A percentile compares a stretch with the other conserved stretches of the same genome.
phyloP scores from a whole-genome alignment of 2,888 invertebrate genomes.

The Laothoe populi region DNA sequence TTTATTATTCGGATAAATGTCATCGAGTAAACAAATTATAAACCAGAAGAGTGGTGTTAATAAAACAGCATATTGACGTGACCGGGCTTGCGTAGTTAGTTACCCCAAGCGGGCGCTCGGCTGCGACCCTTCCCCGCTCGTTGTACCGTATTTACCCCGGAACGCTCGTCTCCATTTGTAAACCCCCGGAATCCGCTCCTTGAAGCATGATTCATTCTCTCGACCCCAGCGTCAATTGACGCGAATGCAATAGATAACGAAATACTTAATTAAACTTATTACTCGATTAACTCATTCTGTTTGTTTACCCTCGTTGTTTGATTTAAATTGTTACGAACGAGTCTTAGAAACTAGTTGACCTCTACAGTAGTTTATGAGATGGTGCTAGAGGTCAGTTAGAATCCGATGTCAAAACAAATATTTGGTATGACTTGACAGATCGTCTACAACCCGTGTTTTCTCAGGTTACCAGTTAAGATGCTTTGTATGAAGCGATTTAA shows the following conservation, averaged over 20 bases:
- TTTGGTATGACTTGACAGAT: background rate
- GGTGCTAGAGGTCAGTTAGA: background rate
- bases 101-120: constrained; percentile 75
- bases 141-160: constrained; percentile 82
- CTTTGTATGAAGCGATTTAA: background rate
- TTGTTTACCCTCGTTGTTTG: constrained; percentile 7
- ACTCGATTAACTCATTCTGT: constrained; percentile 30
- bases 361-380: constrained; percentile 9
- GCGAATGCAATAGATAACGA: constrained; percentile 63
- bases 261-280: constrained; percentile 51
- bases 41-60: constrained; percentile 71
- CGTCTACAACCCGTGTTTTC: background rate
- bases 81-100: constrained; percentile 76
- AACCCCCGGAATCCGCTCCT: constrained; percentile 83
- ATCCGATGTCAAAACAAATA: constrained; percentile 15
- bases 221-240: constrained; percentile 70
- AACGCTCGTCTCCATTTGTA: constrained; percentile 80
- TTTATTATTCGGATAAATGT: constrained; percentile 43
- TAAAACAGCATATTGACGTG: constrained; percentile 81
- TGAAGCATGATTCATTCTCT: constrained; percentile 81
- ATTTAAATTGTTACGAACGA: background rate
- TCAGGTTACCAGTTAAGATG: background rate
- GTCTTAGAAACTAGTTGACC: constrained; percentile 9
- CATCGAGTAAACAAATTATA: constrained; percentile 73
- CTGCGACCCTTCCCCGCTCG: constrained; percentile 77